These are phyloP conservation scores for Meleagris gallopavo DNA, from an alignment of 2,113 vertebrate species.

Conservation along the genomic window DNA sequence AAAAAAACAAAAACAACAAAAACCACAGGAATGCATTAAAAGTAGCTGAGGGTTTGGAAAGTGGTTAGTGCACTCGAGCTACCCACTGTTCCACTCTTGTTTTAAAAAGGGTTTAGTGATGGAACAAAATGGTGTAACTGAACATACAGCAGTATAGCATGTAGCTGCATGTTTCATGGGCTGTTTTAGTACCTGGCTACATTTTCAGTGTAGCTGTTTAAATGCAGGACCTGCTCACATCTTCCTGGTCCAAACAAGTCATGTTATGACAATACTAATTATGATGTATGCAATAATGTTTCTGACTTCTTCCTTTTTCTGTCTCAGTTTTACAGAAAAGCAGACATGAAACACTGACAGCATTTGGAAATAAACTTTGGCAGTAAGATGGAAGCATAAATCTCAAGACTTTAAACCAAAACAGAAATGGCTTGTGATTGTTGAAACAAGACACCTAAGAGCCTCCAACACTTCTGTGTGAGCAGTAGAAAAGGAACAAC, in stretches of 20 bases:
- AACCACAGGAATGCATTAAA: neutral
- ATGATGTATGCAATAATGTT: neutral
- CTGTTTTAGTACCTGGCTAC: neutral
- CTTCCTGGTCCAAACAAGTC: neutral
- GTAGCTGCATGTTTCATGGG: neutral
- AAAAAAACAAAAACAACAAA: neutral
- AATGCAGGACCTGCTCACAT: neutral
- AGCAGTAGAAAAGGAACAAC: conserved; percentile 58
- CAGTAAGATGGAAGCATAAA: conserved; percentile 48
- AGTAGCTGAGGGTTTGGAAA: neutral
- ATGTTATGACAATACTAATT: neutral
- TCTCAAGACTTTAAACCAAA: neutral
- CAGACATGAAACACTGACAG: conserved; percentile 46
- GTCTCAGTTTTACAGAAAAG: conserved; percentile 16
- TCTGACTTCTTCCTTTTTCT: neutral
- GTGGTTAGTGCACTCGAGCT: neutral
- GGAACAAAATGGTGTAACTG: neutral
- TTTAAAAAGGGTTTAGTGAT: neutral
- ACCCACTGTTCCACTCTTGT: neutral
- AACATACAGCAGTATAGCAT: neutral
- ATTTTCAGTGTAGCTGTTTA: neutral
- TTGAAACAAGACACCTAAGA: conserved; percentile 38
- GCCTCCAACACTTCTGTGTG: conserved; percentile 38
- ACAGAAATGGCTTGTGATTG: conserved; percentile 54
- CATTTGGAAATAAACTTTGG: neutral